Evolutionary conservation across 2,113 vertebrate species (phyloP).

Genomic region (Colaptes auratus): DNA sequence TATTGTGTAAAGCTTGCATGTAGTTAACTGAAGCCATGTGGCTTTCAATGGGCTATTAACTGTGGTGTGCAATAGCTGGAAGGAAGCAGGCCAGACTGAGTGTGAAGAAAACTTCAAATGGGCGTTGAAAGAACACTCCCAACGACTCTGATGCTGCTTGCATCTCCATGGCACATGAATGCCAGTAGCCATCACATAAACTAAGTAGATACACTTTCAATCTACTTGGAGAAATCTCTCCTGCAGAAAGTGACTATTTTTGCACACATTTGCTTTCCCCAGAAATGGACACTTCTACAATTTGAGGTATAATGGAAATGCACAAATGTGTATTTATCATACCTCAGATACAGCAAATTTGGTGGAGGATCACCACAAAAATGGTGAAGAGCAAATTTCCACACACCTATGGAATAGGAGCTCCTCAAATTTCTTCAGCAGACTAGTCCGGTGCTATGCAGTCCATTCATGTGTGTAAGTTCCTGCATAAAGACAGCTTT

Average conservation of each 20-base stretch:
- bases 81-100: neutral
- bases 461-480: neutral
- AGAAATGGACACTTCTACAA: neutral
- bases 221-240: neutral
- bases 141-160: neutral
- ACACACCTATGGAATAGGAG: neutral
- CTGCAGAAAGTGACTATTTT: neutral
- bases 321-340: neutral
- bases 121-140: neutral
- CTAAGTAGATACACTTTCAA: neutral
- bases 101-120: neutral
- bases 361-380: neutral
- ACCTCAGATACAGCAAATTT: neutral
- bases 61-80: neutral
- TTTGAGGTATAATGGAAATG: neutral
- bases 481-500: neutral
- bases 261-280: neutral
- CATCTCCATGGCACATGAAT: neutral
- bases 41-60: neutral
- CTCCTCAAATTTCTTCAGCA: neutral
- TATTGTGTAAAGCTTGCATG: neutral
- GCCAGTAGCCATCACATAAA: neutral
- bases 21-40: neutral
- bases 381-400: neutral
- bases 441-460: neutral